Base-by-base conservation (phyloP, 2,888 invertebrate genomes). In the Drosophila subsilvestris region DNA sequence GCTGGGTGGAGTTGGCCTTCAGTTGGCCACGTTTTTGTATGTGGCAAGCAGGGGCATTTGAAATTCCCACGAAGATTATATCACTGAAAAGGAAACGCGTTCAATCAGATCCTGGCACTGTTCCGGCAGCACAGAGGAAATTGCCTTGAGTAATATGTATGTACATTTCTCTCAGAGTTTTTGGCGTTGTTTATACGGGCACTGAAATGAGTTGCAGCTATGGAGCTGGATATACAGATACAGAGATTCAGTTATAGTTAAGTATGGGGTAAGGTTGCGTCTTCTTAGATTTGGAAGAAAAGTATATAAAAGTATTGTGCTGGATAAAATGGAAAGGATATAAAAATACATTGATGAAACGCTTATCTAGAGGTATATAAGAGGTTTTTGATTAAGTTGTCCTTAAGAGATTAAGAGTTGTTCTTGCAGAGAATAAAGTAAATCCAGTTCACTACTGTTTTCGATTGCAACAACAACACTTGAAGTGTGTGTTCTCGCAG, bases 1-100 rank as follows among this genome's bases (percentile, higher is more conserved):
- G 45, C 20, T 58, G 59, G 63, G 53, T 61, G 63, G 59, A 43
- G 48, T 76, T 74, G 86, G 71, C 80, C 87, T 84, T 76, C 84
- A 76, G 65, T 66, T 77, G 67, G 80, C 77, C 80, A 76, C 67
- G 67, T 73, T 79, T 63, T 68, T 42, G 29, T 32, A 5, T 18
- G 69, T 32, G 18, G 32, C 32, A 32, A 12, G 29, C 29, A 10
- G 32, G 55, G 29, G 50, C 22, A 51, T 67, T 50, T 43, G 44
- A 44, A 54, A 50, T 70, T 70, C 70, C 70, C 73, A 70, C 70
- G 72, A 43, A 43, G 70, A 70, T 70, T 63, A 72, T 51, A 69
- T 59, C 47, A 69, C 50, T 17, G 50, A 44, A 18, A 68, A 50
- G 50, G 68, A 57, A 67, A 58, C 45, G 51, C 22, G 43, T 14